Conservation (phyloP, 1,140 invertebrate genomes). For the Ceratosolen solmsi region DNA sequence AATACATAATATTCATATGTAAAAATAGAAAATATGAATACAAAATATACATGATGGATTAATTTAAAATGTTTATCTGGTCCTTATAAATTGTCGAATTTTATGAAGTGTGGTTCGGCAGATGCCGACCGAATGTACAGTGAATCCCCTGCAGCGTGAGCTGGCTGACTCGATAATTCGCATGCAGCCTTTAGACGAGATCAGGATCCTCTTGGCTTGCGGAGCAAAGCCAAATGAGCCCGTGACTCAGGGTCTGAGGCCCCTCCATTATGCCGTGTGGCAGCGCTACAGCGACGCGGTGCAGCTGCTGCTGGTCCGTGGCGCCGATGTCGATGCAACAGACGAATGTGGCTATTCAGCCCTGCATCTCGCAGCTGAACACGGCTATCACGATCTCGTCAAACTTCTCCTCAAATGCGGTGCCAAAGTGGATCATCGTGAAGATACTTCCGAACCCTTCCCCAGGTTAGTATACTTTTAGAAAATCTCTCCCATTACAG, state of each 20-base stretch:
- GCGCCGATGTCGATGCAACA: constrained; percentile 86
- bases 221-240: constrained; percentile 87
- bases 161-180: constrained; percentile 92
- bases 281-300: constrained; percentile 87
- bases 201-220: constrained; percentile 87
- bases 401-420: constrained; percentile 84
- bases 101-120: constrained; percentile 54
- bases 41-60: too few relatives aligned
- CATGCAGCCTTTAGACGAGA: constrained; percentile 88
- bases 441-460: constrained; percentile 80
- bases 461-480: constrained; percentile 68
- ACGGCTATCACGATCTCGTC: constrained; percentile 84
- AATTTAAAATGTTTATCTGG: too few relatives aligned
- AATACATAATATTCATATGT: too few relatives aligned
- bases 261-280: constrained; percentile 94
- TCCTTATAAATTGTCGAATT: too few relatives aligned
- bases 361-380: constrained; percentile 88
- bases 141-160: constrained; percentile 86
- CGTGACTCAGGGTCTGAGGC: constrained; percentile 86
- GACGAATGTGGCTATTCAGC: constrained; percentile 94
- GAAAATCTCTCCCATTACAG: too few relatives aligned
- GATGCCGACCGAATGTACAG: constrained; percentile 83
- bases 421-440: constrained; percentile 85
- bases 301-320: constrained; percentile 82
- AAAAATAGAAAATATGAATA: too few relatives aligned